These are phyloP conservation scores for Agrochola circellaris DNA, from an alignment of 2,888 invertebrate species.

Conservation along the genomic window DNA sequence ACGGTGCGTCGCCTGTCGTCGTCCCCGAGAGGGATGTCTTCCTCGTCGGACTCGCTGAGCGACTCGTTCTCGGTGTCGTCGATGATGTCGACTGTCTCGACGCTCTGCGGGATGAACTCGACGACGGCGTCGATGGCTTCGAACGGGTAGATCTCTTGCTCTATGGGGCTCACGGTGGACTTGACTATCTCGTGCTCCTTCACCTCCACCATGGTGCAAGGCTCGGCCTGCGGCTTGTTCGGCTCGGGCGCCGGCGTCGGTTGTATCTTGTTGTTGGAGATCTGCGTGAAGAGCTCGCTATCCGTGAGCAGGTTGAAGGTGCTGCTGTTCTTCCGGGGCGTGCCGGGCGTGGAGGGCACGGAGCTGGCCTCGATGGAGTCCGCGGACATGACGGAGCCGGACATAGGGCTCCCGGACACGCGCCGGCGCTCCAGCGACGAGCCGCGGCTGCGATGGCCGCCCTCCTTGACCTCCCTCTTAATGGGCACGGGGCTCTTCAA, in stretches of 20 bases:
- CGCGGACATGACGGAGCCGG: conserved; percentile 29
- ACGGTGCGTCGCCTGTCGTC: conserved; percentile 67
- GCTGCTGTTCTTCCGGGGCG: conserved; percentile 88
- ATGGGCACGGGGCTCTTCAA: conserved; percentile 84
- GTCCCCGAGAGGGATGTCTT: conserved; percentile 58
- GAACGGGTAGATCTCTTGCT: conserved; percentile 87
- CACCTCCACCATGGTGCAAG: conserved; percentile 92
- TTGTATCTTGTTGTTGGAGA: conserved; percentile 88
- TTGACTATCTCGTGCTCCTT: conserved; percentile 93
- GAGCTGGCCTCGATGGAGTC: conserved; percentile 49
- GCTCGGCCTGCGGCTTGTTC: conserved; percentile 64
- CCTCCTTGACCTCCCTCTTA: conserved; percentile 79
- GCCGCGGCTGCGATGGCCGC: conserved; percentile 76
- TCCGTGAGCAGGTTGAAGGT: conserved; percentile 92
- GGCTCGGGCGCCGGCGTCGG: conserved; percentile 63
- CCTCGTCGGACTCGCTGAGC: conserved; percentile 70
- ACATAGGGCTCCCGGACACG: conserved; percentile 66
- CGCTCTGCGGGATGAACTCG: conserved; percentile 89
- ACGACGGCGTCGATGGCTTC: conserved; percentile 89
- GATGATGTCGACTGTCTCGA: conserved; percentile 90
- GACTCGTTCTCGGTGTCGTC: conserved; percentile 89
- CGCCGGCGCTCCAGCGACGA: conserved; percentile 76
- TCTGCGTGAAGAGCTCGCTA: conserved; percentile 93
- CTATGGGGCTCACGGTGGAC: conserved; percentile 89
- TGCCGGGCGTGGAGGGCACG: conserved; percentile 75